A percentile compares a stretch with the other conserved stretches of the same genome.
phyloP scores from a whole-genome alignment of 2,797 vertebrate species.

The Amblyraja radiata region DNA sequence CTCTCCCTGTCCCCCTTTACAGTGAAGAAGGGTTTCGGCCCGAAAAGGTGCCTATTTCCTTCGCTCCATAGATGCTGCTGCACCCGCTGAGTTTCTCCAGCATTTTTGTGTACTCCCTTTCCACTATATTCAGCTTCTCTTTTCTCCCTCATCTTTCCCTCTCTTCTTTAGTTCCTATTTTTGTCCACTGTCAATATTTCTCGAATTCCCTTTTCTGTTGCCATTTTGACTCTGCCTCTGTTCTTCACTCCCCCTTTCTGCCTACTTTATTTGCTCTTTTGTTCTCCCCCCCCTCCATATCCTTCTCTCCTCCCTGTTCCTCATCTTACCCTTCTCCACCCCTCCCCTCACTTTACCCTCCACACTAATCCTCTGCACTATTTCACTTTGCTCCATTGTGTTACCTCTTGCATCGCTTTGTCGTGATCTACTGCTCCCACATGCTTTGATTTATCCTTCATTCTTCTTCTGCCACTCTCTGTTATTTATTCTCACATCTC shows the following conservation, averaged over 20 bases:
- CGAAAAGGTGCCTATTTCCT: too few species aligned
- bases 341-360: neutral
- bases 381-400: too few species aligned
- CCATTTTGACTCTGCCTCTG: neutral
- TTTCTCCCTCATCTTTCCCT: neutral
- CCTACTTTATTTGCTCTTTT: too few species aligned
- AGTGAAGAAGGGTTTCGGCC: too few species aligned
- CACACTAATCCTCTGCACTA: too few species aligned
- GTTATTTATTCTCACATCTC: neutral
- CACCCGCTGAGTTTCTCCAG: too few species aligned
- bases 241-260: neutral
- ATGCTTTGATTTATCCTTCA: neutral
- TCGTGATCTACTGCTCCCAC: neutral
- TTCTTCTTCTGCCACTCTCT: neutral
- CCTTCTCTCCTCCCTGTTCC: neutral
- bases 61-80: too few species aligned
- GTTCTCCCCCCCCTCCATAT: neutral
- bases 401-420: neutral
- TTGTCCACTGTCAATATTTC: conserved; percentile 36
- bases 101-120: too few species aligned
- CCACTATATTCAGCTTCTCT: too few species aligned
- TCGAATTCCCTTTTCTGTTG: conserved; percentile 25
- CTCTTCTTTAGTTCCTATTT: neutral
- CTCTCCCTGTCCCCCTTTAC: neutral
- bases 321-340: neutral